Percentiles rank a stretch among this genome's conserved stretches.
Evolutionary conservation across 2,113 vertebrate genomes (phyloP).

Genomic region (Poeciliopsis prolifica): DNA sequence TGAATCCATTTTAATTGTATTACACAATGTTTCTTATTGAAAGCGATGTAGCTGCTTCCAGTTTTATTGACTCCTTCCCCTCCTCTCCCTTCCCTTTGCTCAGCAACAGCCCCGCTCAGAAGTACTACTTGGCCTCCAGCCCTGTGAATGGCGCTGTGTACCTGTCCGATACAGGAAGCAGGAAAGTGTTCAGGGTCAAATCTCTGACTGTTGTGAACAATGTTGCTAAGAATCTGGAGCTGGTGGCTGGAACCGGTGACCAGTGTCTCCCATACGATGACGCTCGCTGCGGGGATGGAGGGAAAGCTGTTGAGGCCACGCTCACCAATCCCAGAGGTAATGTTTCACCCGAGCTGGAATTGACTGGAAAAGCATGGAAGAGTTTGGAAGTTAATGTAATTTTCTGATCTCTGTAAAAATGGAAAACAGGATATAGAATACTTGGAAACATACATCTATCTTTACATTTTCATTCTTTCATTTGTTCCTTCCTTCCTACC

Average conservation of each 20-base stretch:
- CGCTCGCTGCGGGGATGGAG: conserved; percentile 95
- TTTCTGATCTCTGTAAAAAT: no score
- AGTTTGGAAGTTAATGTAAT: no score
- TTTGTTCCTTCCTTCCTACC: no score
- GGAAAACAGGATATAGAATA: no score
- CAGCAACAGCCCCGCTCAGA: conserved; percentile 96
- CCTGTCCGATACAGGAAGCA: conserved; percentile 96
- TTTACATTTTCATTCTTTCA: no score
- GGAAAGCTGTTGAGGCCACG: conserved; percentile 92
- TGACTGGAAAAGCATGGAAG: no score
- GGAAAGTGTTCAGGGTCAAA: conserved; percentile 94
- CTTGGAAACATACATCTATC: no score
- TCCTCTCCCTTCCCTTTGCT: conserved; percentile 2
- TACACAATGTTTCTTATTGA: conserved; percentile 61
- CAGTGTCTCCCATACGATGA: conserved; percentile 98
- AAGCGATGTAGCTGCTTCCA: conserved; percentile 41
- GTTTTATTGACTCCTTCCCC: conserved; percentile 53
- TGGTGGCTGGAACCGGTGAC: conserved; percentile 95
- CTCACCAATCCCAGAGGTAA: conserved; percentile 96
- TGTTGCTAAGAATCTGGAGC: conserved; percentile 92
- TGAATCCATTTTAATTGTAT: conserved; percentile 71
- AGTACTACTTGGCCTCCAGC: conserved; percentile 96
- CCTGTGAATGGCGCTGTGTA: conserved; percentile 90
- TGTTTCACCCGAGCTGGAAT: neutral
- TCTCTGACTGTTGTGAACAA: conserved; percentile 89